A percentile compares a stretch with the other conserved stretches of the same genome.
Conservation (phyloP, 2,797 vertebrate species). For the Natrix natrix region DNA sequence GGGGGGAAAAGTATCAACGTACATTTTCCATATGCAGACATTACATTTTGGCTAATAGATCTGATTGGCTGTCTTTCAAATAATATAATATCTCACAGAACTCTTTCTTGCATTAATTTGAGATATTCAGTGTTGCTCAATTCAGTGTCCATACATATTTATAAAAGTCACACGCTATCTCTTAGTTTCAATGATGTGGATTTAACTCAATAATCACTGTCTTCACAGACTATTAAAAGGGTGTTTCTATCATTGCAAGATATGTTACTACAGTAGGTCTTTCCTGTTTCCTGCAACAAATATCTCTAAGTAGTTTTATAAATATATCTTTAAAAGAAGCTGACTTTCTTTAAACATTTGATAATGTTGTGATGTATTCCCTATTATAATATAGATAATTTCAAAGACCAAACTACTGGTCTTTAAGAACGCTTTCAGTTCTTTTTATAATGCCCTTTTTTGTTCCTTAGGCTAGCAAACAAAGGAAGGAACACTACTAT, state of each 20-base stretch:
- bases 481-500: slow-evolving; percentile 33
- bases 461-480: slow-evolving; percentile 34
- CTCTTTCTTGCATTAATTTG: not conserved
- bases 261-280: slow-evolving; percentile 17
- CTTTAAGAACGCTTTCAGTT: not conserved
- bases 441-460: slow-evolving; percentile 16
- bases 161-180: not conserved
- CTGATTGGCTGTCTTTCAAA: not conserved
- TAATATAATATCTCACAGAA: not conserved
- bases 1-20: not conserved
- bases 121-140: not conserved
- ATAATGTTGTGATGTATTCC: not conserved
- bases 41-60: not conserved
- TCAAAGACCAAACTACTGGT: slow-evolving; percentile 48
- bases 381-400: slow-evolving; percentile 24
- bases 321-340: slow-evolving; percentile 22
- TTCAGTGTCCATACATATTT: not conserved
- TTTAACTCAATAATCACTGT: not conserved
- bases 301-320: not conserved
- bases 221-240: not conserved
- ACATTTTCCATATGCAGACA: not conserved
- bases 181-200: not conserved
- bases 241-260: not conserved
- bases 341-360: slow-evolving; percentile 23
- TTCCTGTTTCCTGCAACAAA: not conserved